These are phyloP conservation scores for Musca domestica DNA, from an alignment of 1,140 invertebrate genomes.

Conservation along the genomic window DNA sequence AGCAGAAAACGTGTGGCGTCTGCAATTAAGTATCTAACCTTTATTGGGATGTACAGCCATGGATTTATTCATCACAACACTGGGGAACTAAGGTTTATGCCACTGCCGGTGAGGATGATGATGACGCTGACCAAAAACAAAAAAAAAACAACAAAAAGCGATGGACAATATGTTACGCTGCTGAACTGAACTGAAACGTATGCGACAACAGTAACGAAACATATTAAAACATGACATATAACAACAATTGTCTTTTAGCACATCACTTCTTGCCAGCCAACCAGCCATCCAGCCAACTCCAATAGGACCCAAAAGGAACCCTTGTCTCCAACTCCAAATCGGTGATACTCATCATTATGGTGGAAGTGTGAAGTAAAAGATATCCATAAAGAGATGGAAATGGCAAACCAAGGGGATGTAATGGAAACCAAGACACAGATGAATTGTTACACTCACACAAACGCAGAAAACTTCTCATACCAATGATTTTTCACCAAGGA, in stretches of 20 bases:
- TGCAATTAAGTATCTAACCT: slow-evolving; percentile 43
- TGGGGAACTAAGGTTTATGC: slow-evolving; percentile 26
- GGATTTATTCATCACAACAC: slow-evolving; percentile 14
- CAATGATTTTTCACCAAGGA: too few relatives aligned
- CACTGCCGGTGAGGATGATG: too few relatives aligned
- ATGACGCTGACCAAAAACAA: background rate
- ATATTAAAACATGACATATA: slow-evolving; percentile 48
- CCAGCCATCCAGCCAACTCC: background rate
- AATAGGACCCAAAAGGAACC: background rate
- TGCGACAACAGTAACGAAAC: slow-evolving; percentile 14
- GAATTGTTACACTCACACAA: too few relatives aligned
- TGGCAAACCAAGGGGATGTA: too few relatives aligned
- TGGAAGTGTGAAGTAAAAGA: too few relatives aligned
- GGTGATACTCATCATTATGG: too few relatives aligned
- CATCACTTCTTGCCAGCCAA: background rate
- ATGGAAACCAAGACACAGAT: too few relatives aligned
- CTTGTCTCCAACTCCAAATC: background rate
- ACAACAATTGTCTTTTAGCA: slow-evolving; percentile 36
- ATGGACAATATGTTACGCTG: slow-evolving; percentile 17
- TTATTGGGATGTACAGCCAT: slow-evolving; percentile 1
- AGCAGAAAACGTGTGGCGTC: slow-evolving; percentile 49
- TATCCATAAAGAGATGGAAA: too few relatives aligned
- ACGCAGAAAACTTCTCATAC: too few relatives aligned
- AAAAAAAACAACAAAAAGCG: background rate
- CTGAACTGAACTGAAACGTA: slow-evolving; percentile 3